phyloP scores from a whole-genome alignment of 2,888 invertebrate genomes.

The Rhodophaea formosa region DNA sequence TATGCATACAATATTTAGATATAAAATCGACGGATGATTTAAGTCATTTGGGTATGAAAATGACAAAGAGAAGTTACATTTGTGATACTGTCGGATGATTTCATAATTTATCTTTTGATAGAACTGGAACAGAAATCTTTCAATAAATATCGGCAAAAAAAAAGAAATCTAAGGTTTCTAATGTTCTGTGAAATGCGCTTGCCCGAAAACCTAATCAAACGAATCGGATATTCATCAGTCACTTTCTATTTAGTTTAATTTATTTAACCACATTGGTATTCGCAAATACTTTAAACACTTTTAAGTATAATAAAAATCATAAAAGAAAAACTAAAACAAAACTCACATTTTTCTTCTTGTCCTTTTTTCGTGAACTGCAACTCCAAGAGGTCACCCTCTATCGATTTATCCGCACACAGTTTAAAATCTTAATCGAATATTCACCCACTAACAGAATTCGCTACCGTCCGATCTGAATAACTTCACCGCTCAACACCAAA shows the following conservation, averaged over 20 bases:
- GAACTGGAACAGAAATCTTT: too few species aligned
- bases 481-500: conserved; percentile 64
- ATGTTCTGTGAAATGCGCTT: not conserved
- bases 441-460: conserved; percentile 43
- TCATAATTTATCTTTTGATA: too few species aligned
- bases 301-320: not conserved
- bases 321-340: not conserved
- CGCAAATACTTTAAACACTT: not conserved
- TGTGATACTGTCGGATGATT: too few species aligned
- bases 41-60: too few species aligned
- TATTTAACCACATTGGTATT: not conserved
- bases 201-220: not conserved
- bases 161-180: too few species aligned
- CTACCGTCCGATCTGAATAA: conserved; percentile 45
- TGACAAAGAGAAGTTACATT: too few species aligned
- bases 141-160: too few species aligned
- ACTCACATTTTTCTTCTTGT: conserved; percentile 12
- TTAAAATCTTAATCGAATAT: conserved; percentile 27
- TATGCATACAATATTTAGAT: too few species aligned
- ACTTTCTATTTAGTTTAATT: not conserved
- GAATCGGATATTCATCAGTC: not conserved
- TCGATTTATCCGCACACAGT: conserved; percentile 32
- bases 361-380: conserved; percentile 7
- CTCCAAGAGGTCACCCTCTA: conserved; percentile 21
- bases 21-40: too few species aligned